Base-by-base conservation (phyloP, 2,888 invertebrate species). In the Ethmia dodecea region DNA sequence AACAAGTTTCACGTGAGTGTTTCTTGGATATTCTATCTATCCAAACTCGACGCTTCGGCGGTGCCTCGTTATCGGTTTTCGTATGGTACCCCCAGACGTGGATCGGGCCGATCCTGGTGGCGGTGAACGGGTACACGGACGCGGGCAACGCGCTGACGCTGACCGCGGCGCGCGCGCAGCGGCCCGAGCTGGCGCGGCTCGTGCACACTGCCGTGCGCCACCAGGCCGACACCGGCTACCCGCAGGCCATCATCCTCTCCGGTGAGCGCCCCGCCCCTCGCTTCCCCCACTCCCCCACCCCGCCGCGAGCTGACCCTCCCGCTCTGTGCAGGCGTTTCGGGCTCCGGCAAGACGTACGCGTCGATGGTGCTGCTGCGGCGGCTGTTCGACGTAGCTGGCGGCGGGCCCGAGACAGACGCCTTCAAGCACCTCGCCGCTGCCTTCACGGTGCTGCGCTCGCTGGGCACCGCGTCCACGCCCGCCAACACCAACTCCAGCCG, bases 391-490 rank as follows among this genome's bases (percentile, higher is more conserved):
- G 93, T 95, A 48, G 97, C 96, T 37, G 97, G 97, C 42, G 97
- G 97, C 55, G 97, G 97, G 31, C 93, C 95, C 3, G 96, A 97
- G 88, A 97, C 97, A 13, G 97, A 97, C 81, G 96, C 97, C 28
- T 98, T 96, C 83, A 97, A 97, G 81, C 97, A 97, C 80, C 89
- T 97, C 49, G 95, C 96, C 9, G 97, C 98, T 34, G 96, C 97
- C 31, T 95, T 98, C 83, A 97, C 97, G 42, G 97, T 97, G 43
- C 89, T 98, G 53, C 90, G 96, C 49, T 95, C 96, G 13, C 89
- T 98, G 40, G 96, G 96, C 47, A 94, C 95, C 24, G 97, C 97
- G 28, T 94, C 95, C 78, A 97, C 97, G 31, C 90, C 92, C 32
- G 92, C 93, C 49, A 97, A 97, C 81, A 93, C 94, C 13, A 94